phyloP scores from a whole-genome alignment of 2,797 vertebrate species.

The Chelon auratus region DNA sequence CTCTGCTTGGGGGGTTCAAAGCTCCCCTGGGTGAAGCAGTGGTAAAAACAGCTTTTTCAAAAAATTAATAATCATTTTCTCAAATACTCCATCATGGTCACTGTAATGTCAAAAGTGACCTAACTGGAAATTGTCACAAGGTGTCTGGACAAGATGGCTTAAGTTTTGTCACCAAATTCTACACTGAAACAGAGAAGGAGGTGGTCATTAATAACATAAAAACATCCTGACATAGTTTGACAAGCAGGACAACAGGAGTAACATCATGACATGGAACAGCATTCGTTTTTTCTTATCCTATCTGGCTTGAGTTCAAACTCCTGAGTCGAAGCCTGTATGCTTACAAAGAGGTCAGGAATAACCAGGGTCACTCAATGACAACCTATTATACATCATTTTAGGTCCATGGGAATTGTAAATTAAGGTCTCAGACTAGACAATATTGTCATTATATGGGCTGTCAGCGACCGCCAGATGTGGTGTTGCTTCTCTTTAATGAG shows the following conservation, averaged over 20 bases:
- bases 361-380: not conserved
- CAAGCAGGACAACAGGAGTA: not conserved
- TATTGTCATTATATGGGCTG: not conserved
- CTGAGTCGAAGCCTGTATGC: not conserved
- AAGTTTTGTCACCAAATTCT: too few relatives aligned
- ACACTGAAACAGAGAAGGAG: too few relatives aligned
- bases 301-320: not conserved
- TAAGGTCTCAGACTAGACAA: not conserved
- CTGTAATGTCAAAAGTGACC: not conserved
- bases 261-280: not conserved
- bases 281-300: not conserved
- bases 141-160: not conserved
- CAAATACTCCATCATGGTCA: too few relatives aligned
- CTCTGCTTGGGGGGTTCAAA: constrained; percentile 40
- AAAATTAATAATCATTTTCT: too few relatives aligned
- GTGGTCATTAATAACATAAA: not conserved
- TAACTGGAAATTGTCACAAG: not conserved
- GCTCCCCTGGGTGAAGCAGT: constrained; percentile 29
- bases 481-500: not conserved
- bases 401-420: not conserved
- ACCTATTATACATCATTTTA: not conserved
- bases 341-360: not conserved
- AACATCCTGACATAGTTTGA: not conserved
- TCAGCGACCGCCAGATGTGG: not conserved
- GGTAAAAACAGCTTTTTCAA: constrained; percentile 3